Conservation (phyloP, 2,113 vertebrate species). For the Manacus vitellinus region DNA sequence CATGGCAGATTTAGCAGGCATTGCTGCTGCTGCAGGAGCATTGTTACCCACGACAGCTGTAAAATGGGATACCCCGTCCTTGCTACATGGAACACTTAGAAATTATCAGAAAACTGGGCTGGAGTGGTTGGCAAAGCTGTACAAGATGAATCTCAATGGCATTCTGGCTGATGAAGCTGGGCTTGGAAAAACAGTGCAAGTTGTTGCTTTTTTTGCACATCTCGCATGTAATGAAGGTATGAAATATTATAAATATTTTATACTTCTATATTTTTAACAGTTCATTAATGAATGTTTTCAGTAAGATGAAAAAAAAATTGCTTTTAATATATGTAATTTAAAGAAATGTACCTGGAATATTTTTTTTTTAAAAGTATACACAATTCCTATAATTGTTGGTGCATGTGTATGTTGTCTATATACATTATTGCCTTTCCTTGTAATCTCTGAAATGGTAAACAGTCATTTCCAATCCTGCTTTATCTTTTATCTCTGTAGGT, state of each 20-base stretch:
- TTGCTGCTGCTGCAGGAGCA: constrained; percentile 82
- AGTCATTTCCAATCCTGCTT: neutral
- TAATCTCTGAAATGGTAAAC: neutral
- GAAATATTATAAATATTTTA: neutral
- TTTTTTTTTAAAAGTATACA: neutral
- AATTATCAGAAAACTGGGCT: constrained; percentile 88
- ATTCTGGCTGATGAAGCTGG: constrained; percentile 88
- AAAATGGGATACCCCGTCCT: constrained; percentile 69
- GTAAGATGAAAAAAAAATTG: neutral
- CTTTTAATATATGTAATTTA: neutral
- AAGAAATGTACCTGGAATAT: neutral
- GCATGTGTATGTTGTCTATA: neutral
- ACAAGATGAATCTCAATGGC: constrained; percentile 85
- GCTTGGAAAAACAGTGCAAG: constrained; percentile 86
- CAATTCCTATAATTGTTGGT: neutral
- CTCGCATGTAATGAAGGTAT: constrained; percentile 86
- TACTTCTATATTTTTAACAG: neutral
- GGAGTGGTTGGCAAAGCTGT: constrained; percentile 86
- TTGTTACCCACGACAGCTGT: constrained; percentile 79
- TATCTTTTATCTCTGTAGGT: constrained; percentile 62
- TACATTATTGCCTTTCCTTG: neutral
- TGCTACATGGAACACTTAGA: constrained; percentile 80
- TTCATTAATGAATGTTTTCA: neutral
- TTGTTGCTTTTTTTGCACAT: constrained; percentile 87
- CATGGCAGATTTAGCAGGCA: constrained; percentile 81